A percentile compares a stretch with the other conserved stretches of the same genome.
These are phyloP conservation scores for Argyresthia albistria DNA, from an alignment of 2,888 invertebrate species.

Conservation along the genomic window DNA sequence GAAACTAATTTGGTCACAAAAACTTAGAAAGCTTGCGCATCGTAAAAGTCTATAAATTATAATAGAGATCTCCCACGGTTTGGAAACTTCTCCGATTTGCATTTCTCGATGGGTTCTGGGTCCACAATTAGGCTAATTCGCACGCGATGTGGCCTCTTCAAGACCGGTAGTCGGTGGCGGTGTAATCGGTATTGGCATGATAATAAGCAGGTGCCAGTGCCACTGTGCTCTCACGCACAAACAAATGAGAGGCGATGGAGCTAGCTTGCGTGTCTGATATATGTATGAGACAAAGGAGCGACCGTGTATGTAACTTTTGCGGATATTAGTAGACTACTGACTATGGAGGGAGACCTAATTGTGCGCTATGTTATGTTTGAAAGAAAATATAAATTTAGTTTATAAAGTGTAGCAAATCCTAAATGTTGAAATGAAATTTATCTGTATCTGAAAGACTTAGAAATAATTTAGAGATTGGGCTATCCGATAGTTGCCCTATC, in stretches of 20 bases:
- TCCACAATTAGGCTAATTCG: constrained; percentile 56
- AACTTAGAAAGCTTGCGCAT: constrained; percentile 8
- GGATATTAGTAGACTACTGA: no score
- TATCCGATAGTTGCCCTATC: no score
- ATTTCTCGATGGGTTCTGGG: constrained; percentile 49
- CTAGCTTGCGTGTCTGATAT: constrained; percentile 23
- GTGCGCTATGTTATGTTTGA: no score
- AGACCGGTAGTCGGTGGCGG: constrained; percentile 56
- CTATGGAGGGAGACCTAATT: no score
- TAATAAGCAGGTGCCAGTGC: constrained; percentile 40
- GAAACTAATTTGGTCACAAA: background rate
- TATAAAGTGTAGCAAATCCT: no score
- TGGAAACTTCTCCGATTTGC: constrained; percentile 42
- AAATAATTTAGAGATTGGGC: no score
- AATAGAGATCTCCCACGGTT: constrained; percentile 23
- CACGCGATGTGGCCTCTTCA: constrained; percentile 42
- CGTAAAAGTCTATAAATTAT: constrained; percentile 3
- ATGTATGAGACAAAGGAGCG: constrained; percentile 12
- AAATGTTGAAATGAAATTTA: no score
- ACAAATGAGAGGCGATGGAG: background rate
- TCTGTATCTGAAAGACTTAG: no score
- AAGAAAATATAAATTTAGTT: no score
- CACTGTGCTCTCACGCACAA: constrained; percentile 34
- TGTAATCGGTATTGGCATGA: constrained; percentile 39
- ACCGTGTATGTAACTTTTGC: no score